Percentiles rank a stretch among this genome's conserved stretches.
Evolutionary conservation across 35 echinoderm and acorn worm genomes (phyloP).

Genomic region (Patiria miniata): DNA sequence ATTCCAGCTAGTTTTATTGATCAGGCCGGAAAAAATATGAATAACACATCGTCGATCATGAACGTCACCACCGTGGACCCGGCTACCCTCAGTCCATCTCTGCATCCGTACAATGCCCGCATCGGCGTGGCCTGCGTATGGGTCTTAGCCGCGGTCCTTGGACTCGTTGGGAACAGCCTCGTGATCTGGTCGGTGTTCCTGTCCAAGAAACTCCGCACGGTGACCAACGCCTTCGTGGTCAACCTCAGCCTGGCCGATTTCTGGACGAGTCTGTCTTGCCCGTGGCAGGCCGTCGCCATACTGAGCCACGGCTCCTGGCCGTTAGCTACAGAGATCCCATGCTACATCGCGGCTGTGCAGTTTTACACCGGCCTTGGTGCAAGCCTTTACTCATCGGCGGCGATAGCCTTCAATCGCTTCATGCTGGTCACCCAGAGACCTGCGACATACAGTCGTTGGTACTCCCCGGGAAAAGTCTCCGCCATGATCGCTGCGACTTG

Average conservation of each 20-base stretch:
- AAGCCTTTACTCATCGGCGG: slow-evolving; percentile 68
- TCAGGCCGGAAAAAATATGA: too few relatives aligned
- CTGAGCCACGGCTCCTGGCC: slow-evolving; percentile 26
- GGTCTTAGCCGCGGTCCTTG: slow-evolving; percentile 45
- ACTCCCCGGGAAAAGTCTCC: slow-evolving; percentile 18
- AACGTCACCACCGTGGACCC: neutral
- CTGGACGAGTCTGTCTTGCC: slow-evolving; percentile 52
- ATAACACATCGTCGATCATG: neutral
- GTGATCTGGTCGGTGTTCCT: slow-evolving; percentile 75
- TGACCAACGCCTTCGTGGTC: slow-evolving; percentile 90
- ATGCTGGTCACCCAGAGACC: slow-evolving; percentile 43
- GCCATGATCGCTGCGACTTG: slow-evolving; percentile 61
- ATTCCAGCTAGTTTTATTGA: too few relatives aligned
- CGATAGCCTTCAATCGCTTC: slow-evolving; percentile 68
- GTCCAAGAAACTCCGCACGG: slow-evolving; percentile 71
- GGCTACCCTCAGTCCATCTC: neutral
- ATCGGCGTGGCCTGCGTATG: neutral
- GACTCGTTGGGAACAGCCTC: slow-evolving; percentile 74
- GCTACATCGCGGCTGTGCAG: slow-evolving; percentile 48
- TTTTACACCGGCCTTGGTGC: slow-evolving; percentile 53
- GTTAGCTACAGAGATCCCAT: slow-evolving; percentile 41
- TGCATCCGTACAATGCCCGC: neutral
- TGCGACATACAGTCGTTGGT: slow-evolving; percentile 33
- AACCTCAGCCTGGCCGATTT: slow-evolving; percentile 87
- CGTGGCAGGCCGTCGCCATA: slow-evolving; percentile 49